A percentile compares a stretch with the other conserved stretches of the same genome.
These are phyloP conservation scores for Lepus timidus DNA, from an alignment of 2,113 vertebrate genomes.

Conservation along the genomic window DNA sequence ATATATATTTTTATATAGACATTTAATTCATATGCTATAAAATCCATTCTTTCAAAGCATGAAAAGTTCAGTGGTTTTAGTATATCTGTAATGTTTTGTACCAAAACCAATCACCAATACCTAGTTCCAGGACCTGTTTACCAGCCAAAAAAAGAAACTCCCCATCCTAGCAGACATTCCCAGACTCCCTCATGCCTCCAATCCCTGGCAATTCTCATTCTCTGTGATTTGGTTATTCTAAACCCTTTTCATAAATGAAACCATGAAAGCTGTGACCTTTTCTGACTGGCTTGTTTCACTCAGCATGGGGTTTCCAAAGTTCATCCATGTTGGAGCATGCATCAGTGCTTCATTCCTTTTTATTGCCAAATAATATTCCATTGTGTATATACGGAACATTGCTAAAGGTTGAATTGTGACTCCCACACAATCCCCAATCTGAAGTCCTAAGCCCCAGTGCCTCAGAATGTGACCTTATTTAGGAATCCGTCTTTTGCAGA, in stretches of 20 bases:
- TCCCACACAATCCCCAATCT: neutral
- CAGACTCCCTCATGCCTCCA: neutral
- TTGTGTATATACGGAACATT: neutral
- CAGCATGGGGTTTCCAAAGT: neutral
- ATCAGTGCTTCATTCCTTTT: neutral
- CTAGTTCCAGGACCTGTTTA: neutral
- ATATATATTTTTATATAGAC: neutral
- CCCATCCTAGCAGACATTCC: no score
- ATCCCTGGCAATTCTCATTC: neutral
- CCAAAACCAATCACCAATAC: neutral
- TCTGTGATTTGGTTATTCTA: neutral
- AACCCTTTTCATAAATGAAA: neutral
- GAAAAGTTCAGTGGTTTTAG: neutral
- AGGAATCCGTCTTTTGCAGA: neutral
- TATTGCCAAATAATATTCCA: neutral
- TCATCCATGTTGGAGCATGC: neutral
- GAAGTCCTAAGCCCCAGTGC: neutral
- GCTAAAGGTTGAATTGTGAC: neutral
- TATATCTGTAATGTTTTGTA: neutral
- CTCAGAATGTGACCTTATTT: neutral
- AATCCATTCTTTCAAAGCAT: neutral
- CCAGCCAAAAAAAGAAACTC: neutral
- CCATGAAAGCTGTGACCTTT: neutral
- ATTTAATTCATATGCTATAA: constrained; percentile 16
- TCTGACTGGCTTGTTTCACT: neutral